phyloP scores from a whole-genome alignment of 1,140 invertebrate species.

The Ooceraea biroi region DNA sequence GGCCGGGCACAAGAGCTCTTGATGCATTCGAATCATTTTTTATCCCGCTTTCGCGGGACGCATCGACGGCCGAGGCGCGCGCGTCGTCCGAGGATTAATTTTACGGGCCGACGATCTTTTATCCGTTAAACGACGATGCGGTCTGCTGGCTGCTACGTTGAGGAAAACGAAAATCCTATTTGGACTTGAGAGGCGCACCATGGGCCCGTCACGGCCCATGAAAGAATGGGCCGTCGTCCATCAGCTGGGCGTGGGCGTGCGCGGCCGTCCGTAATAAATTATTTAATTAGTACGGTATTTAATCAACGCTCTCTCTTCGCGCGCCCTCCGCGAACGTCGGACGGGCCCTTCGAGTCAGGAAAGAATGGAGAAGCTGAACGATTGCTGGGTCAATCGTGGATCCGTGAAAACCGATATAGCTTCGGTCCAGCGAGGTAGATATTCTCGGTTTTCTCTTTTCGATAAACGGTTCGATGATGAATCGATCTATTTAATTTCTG shows the following conservation, averaged over 20 bases:
- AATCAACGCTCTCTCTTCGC: slow-evolving; percentile 75
- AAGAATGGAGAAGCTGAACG: slow-evolving; percentile 59
- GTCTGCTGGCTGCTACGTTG: slow-evolving; percentile 38
- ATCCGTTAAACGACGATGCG: slow-evolving; percentile 53
- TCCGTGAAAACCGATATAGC: slow-evolving; percentile 8
- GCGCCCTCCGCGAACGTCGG: slow-evolving; percentile 56
- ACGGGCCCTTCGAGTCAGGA: slow-evolving; percentile 24
- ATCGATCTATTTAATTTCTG: too few species aligned
- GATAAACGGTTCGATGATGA: not conserved
- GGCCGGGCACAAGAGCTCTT: not conserved
- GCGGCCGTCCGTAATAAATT: slow-evolving; percentile 77
- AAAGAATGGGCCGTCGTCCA: slow-evolving; percentile 73
- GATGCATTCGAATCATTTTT: slow-evolving; percentile 47
- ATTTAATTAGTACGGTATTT: slow-evolving; percentile 82
- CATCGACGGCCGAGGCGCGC: slow-evolving; percentile 6
- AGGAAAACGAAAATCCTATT: slow-evolving; percentile 64
- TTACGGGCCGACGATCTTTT: slow-evolving; percentile 52
- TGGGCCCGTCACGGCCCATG: slow-evolving; percentile 41
- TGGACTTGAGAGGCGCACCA: slow-evolving; percentile 49
- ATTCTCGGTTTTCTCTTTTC: slow-evolving; percentile 10
- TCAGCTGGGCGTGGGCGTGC: slow-evolving; percentile 68
- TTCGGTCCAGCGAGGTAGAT: slow-evolving; percentile 5
- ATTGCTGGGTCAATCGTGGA: slow-evolving; percentile 14
- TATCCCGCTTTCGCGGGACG: slow-evolving; percentile 14
- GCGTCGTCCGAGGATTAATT: slow-evolving; percentile 64